Conservation (phyloP, 1,140 invertebrate genomes). For the Onthophagus taurus region DNA sequence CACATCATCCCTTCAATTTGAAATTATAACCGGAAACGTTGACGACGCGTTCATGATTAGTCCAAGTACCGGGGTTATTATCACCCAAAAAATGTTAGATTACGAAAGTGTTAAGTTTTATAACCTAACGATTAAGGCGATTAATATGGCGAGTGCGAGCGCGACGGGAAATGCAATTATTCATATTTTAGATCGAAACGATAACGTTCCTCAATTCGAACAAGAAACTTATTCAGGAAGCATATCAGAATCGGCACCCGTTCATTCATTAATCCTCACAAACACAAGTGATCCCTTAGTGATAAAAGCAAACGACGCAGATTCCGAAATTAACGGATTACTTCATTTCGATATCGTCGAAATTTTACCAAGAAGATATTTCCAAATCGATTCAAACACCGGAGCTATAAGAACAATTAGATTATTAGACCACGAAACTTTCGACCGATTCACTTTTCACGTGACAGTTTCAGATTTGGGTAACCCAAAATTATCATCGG, state of each 20-base stretch:
- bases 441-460: conserved; percentile 37
- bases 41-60: conserved; percentile 71
- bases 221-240: conserved; percentile 57
- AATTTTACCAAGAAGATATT: conserved; percentile 58
- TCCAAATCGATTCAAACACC: conserved; percentile 80
- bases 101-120: conserved; percentile 69
- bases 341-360: conserved; percentile 80
- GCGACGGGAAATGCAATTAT: conserved; percentile 60
- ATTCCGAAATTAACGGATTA: conserved; percentile 72
- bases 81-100: conserved; percentile 63
- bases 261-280: conserved; percentile 62
- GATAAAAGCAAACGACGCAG: conserved; percentile 65
- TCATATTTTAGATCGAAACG: conserved; percentile 72
- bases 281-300: conserved; percentile 63
- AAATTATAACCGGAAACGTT: conserved; percentile 67
- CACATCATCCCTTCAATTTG: conserved; percentile 70
- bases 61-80: conserved; percentile 74
- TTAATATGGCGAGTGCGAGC: conserved; percentile 70
- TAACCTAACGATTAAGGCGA: conserved; percentile 74
- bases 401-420: conserved; percentile 73
- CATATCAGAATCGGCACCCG: conserved; percentile 60
- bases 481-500: conserved; percentile 67
- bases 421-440: conserved; percentile 72
- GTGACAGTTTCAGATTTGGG: conserved; percentile 73
- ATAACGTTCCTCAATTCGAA: conserved; percentile 73